A percentile compares a stretch with the other conserved stretches of the same genome.
Conservation (phyloP, 1,140 invertebrate genomes). For the Chrysomallon squamiferum region DNA sequence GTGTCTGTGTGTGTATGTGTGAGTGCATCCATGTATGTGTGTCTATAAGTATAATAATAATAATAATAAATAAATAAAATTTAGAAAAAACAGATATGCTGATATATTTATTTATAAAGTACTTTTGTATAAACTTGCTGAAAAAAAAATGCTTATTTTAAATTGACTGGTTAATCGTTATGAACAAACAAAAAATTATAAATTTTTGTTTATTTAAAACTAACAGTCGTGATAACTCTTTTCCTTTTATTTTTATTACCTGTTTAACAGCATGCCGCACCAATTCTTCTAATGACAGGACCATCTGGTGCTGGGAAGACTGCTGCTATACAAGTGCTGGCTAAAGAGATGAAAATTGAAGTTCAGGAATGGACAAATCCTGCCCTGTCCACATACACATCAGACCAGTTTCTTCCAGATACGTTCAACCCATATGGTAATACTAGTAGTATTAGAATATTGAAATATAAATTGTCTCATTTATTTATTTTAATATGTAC, state of each 20-base stretch:
- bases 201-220: no score
- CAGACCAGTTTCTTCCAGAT: not conserved
- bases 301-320: slow-evolving; percentile 60
- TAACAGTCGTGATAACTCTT: no score
- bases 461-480: no score
- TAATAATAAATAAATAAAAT: not conserved
- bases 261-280: slow-evolving; percentile 33
- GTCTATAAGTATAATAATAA: not conserved
- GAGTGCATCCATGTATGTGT: not conserved
- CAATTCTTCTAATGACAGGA: slow-evolving; percentile 57
- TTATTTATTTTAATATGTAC: no score
- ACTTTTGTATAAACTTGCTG: not conserved
- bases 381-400: slow-evolving; percentile 6
- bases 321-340: slow-evolving; percentile 47
- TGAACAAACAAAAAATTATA: not conserved
- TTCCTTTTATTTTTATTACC: no score
- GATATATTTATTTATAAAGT: not conserved
- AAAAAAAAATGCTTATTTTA: not conserved
- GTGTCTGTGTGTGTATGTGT: not conserved
- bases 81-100: not conserved
- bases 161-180: not conserved
- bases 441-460: no score
- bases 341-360: slow-evolving; percentile 42
- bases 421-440: not conserved
- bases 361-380: slow-evolving; percentile 60